Base-by-base conservation (phyloP, 2,113 vertebrate genomes). In the Aphelocoma coerulescens region DNA sequence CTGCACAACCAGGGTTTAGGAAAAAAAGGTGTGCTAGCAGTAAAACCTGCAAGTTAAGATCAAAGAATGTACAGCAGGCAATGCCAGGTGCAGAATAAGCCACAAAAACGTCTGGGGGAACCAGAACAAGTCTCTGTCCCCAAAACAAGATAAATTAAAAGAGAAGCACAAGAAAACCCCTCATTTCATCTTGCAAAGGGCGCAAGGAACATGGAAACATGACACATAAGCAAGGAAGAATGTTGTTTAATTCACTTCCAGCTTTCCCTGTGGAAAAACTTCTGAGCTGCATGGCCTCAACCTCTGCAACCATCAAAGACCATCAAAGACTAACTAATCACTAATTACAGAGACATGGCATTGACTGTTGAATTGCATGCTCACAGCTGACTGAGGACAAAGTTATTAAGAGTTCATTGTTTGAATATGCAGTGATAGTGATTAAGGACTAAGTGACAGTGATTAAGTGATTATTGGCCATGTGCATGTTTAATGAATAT, bases 1-100 rank as follows among this genome's bases (percentile, higher is more conserved):
- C 15, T 82, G 58, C 69, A 94, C 83, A 72, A 88, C 14, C 65
- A 79, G 7, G 5, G 23, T 3, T 55, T 35, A 46, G 57, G 44
- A 55, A 73, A 75, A 75, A 85, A 63, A 63, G 52, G 37, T 14
- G 33, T 67, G 54, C 35, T 52, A 55, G 30, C 58, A 90, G 85
- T n/a, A 76, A 85, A 90, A 93, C 54, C 66, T 79, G 82, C 58
- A 83, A 88, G 83, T 30, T 49, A 90, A 89, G 39, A 96, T 88
- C 75, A 73, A 82, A 90, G 44, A 44, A 83, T 41, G 39, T 12
- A 72, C 6, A 85, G 44, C 75, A 83, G 61, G 74, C 43, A 78
- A 39, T 33, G 39, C 24, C 30, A 78, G 21, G 24, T 33, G 23
- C 52, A 44, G 39, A 92, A 35, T 10, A 88, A 55, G 17, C 66